Evolutionary conservation across 1,140 invertebrate species (phyloP).

Genomic region (Achatina immaculata): DNA sequence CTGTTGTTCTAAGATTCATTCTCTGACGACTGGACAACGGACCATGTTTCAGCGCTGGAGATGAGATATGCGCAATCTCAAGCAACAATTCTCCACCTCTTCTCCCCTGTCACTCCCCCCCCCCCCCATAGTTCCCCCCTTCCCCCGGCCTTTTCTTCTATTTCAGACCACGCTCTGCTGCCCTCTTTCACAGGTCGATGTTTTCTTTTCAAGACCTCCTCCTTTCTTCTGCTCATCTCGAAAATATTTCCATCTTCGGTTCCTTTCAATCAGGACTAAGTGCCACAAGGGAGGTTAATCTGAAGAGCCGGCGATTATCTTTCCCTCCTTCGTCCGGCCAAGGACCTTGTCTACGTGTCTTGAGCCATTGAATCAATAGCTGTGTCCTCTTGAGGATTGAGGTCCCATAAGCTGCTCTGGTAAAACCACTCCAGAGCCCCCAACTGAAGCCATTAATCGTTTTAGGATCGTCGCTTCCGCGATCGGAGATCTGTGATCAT

Average conservation of each 20-base stretch:
- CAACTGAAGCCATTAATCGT: background rate
- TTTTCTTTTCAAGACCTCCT: too few species aligned
- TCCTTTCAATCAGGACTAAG: conserved; percentile 1
- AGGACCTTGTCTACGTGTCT: conserved; percentile 4
- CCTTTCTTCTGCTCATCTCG: too few species aligned
- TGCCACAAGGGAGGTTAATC: background rate
- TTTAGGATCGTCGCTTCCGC: background rate
- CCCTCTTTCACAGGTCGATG: too few species aligned
- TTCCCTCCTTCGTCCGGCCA: background rate
- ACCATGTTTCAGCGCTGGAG: too few species aligned
- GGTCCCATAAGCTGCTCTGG: background rate
- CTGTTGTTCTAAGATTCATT: too few species aligned
- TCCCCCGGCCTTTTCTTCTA: too few species aligned
- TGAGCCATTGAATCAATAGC: background rate
- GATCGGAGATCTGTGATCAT: background rate
- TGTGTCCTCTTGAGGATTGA: background rate
- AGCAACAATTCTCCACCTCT: too few species aligned
- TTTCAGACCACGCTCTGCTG: background rate
- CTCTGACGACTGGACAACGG: too few species aligned
- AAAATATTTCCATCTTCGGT: too few species aligned
- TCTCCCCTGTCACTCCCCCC: too few species aligned
- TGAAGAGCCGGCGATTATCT: background rate
- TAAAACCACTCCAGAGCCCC: background rate
- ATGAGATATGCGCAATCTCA: too few species aligned
- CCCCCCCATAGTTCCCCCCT: too few species aligned